Base-by-base conservation (phyloP, 2,888 invertebrate genomes). In the Clanis bilineata region DNA sequence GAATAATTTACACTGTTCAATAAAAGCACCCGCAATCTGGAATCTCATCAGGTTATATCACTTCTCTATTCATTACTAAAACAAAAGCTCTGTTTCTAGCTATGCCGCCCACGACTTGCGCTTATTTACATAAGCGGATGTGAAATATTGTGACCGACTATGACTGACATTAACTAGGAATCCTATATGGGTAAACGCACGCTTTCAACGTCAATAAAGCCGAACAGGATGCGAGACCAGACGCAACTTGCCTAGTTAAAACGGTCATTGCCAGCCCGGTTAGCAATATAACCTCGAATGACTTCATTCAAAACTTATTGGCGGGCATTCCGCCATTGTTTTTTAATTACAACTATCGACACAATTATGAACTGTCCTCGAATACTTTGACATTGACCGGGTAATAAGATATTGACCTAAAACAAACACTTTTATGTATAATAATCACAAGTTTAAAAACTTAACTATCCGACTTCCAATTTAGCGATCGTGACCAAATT, bases 201-300 rank as follows among this genome's bases (percentile, higher is more conserved):
- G 51, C 64, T 58, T 64, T 57, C 41, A 58, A 64, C 71, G 67
- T 62, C 71, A 71, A 67, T 69, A 68, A 64, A 66, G 63, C 55
- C 62, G 44, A 69, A 73, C 72, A 70, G 76, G 75, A 76, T 72
- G 68, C 55, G 57, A 60, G 28, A 22, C 3, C 18, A 39, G 22
- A 39, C 38, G 15, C 25, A 62, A 18, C 28, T 32, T 23, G 64
- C 59, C 66, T 64, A 61, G 63, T 62, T 67, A 73, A 71, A 65
- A 68, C 68, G 74, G 78, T 74, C 80, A 81, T 74, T 80, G 76
- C 69, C 74, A 75, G 71, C 68, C 60, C 58, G 69, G 62, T 63
- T 38, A 36, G n/a, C 12, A 62, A 63, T 66, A 45, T 67, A 69
- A 69, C 77, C 79, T 81, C 80, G 76, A 67, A 54, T 39, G n/a